Conservation (phyloP, 2,113 vertebrate species). For the Halcyon senegalensis region DNA sequence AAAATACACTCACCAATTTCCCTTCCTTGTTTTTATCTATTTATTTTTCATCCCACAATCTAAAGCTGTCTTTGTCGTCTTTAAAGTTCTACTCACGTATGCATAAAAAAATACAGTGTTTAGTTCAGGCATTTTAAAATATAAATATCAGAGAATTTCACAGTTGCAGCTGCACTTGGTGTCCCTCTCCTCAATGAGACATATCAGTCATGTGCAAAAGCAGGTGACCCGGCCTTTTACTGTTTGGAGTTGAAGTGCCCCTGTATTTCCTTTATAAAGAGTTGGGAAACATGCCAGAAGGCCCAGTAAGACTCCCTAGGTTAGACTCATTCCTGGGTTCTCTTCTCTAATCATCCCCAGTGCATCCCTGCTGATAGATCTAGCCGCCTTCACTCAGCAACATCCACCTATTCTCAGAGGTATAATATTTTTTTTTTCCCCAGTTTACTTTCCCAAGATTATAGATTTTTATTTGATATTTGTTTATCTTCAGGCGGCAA, state of each 20-base stretch:
- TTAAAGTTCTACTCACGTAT: neutral
- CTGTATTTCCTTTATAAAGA: neutral
- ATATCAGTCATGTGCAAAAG: neutral
- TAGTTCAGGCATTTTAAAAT: neutral
- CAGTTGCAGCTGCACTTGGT: neutral
- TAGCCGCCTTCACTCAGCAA: neutral
- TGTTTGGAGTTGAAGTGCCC: neutral
- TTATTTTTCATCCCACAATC: neutral
- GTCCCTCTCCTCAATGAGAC: neutral
- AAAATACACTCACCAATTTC: neutral
- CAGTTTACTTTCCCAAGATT: neutral
- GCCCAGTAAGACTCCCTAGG: neutral
- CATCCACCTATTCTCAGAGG: neutral
- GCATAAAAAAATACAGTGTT: neutral
- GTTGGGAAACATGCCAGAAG: neutral
- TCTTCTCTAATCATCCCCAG: neutral
- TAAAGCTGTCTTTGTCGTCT: neutral
- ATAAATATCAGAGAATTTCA: neutral
- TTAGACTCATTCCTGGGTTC: neutral
- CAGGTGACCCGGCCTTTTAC: neutral
- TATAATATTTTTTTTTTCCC: neutral
- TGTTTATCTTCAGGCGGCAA: neutral
- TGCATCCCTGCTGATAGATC: neutral
- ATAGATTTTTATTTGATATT: neutral
- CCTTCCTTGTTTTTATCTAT: neutral